Percentiles rank a stretch among this genome's conserved stretches.
phyloP scores from a whole-genome alignment of 2,113 vertebrate species.

The Cettia cetti region DNA sequence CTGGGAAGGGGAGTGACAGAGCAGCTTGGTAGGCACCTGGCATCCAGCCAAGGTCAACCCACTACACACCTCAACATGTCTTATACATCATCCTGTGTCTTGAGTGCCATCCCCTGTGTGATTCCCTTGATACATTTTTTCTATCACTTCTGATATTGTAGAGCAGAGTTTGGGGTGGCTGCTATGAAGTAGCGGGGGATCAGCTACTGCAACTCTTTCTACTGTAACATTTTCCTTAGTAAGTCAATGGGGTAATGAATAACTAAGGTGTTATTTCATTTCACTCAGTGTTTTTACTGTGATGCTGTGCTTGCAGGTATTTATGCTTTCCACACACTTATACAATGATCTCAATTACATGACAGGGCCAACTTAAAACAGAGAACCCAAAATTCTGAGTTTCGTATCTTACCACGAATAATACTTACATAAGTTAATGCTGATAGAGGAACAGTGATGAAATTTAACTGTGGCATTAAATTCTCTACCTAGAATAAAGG shows the following conservation, averaged over 20 bases:
- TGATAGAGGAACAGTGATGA: not conserved
- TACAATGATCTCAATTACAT: not conserved
- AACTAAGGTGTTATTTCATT: not conserved
- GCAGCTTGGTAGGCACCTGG: not conserved
- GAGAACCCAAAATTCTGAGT: not conserved
- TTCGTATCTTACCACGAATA: not conserved
- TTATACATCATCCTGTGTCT: not conserved
- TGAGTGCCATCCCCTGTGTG: not conserved
- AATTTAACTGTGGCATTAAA: not conserved
- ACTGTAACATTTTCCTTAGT: not conserved
- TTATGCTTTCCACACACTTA: not conserved
- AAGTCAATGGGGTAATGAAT: not conserved
- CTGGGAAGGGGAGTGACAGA: not conserved
- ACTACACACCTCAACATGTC: not conserved
- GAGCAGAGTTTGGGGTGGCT: not conserved
- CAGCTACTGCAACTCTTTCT: not conserved
- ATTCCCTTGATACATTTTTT: not conserved
- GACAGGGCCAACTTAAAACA: not conserved
- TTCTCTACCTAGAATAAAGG: not conserved
- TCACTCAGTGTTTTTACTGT: not conserved
- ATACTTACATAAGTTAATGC: not conserved
- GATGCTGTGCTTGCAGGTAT: not conserved
- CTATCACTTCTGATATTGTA: not conserved
- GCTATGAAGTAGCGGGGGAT: not conserved
- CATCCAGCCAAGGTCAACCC: not conserved